These are phyloP conservation scores for Stylophora pistillata DNA, from an alignment of 64 coral and sea anemone species.

Conservation along the genomic window DNA sequence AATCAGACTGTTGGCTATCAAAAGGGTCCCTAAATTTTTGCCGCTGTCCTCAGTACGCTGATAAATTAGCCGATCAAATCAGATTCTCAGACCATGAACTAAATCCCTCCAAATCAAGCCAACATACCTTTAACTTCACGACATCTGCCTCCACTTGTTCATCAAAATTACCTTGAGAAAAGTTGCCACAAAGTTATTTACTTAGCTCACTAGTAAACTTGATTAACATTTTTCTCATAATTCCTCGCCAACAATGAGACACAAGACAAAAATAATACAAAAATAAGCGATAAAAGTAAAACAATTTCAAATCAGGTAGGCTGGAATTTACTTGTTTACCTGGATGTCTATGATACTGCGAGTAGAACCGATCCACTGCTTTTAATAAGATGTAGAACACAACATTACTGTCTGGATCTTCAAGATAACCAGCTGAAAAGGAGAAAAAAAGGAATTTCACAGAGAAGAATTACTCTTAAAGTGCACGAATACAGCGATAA, in stretches of 20 bases:
- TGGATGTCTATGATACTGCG: constrained; percentile 85
- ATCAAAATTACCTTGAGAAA: constrained; percentile 83
- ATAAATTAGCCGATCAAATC: no score
- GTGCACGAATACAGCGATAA: no score
- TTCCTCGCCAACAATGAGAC: no score
- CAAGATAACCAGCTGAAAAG: constrained; percentile 64
- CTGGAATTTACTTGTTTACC: not conserved
- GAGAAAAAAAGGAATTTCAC: not conserved
- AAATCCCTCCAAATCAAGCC: not conserved
- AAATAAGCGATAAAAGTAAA: no score
- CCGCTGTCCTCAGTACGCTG: no score
- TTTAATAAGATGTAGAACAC: constrained; percentile 93
- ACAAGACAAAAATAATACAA: no score
- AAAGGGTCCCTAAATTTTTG: no score
- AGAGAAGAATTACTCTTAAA: not conserved
- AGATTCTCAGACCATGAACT: not conserved
- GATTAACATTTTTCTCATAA: no score
- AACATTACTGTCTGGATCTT: constrained; percentile 88
- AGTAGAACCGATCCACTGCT: constrained; percentile 89
- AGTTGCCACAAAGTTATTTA: not conserved
- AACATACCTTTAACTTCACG: constrained; percentile 87
- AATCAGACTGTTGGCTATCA: no score
- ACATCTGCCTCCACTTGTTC: constrained; percentile 95
- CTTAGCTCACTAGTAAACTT: no score
- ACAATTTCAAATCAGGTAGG: not conserved